These are phyloP conservation scores for Balearica regulorum DNA, from an alignment of 2,797 vertebrate species.

Conservation along the genomic window DNA sequence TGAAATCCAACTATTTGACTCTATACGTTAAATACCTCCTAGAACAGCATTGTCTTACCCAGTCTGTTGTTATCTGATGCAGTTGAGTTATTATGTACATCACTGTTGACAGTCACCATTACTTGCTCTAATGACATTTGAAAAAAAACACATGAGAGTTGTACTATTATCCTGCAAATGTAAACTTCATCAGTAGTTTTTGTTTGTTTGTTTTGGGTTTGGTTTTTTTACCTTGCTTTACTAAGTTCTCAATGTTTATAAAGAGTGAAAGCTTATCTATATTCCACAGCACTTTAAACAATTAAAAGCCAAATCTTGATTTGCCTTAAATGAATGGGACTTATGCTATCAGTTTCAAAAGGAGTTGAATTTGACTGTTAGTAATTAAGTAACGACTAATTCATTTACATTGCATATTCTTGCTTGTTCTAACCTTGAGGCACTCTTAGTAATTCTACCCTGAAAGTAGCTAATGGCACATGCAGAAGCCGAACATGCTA, in stretches of 20 bases:
- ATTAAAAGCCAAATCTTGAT: not conserved
- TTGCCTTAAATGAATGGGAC: not conserved
- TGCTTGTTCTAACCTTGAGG: constrained; percentile 30
- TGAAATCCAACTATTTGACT: not conserved
- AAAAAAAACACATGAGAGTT: constrained; percentile 36
- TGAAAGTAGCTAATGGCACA: not conserved
- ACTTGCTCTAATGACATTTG: constrained; percentile 56
- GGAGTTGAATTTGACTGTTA: not conserved
- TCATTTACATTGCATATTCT: constrained; percentile 4
- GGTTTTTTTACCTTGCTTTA: not conserved
- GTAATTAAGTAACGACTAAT: not conserved
- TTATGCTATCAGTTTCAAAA: not conserved
- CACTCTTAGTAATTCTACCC: not conserved
- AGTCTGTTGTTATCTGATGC: constrained; percentile 59
- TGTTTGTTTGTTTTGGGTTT: not conserved
- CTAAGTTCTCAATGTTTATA: not conserved
- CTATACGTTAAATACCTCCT: constrained; percentile 2
- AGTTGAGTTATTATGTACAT: constrained; percentile 55
- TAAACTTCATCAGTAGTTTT: not conserved
- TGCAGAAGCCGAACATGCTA: not conserved
- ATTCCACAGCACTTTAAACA: not conserved
- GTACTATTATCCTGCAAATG: not conserved
- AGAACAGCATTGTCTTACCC: constrained; percentile 33
- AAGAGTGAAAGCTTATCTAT: not conserved
- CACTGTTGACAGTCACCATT: constrained; percentile 59